A percentile compares a stretch with the other conserved stretches of the same genome.
These are phyloP conservation scores for Globia sparganii DNA, from an alignment of 2,888 invertebrate genomes.

Conservation along the genomic window DNA sequence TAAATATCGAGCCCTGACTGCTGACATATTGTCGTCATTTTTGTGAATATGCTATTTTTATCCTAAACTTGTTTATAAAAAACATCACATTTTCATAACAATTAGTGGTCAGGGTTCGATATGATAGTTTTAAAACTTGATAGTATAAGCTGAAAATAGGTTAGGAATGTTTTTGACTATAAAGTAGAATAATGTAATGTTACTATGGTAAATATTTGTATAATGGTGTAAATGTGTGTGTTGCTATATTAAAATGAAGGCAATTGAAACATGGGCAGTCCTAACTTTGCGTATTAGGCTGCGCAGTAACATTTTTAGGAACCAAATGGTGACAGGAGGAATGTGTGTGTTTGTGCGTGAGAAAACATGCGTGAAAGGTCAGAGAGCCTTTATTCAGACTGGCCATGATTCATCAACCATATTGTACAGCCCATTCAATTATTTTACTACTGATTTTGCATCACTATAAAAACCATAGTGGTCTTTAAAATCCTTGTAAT, in stretches of 20 bases:
- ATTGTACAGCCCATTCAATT: too few relatives aligned
- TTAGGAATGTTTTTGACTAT: conserved; percentile 1
- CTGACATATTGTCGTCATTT: background rate
- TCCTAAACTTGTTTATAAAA: background rate
- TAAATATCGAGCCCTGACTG: background rate
- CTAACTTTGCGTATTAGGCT: too few relatives aligned
- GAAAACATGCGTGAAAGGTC: too few relatives aligned
- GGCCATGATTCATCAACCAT: too few relatives aligned
- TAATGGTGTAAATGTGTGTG: background rate
- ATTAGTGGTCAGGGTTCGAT: too few relatives aligned
- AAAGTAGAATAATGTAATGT: background rate
- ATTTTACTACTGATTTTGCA: too few relatives aligned
- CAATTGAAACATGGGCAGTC: background rate
- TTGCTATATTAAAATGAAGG: background rate
- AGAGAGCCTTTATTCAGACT: too few relatives aligned
- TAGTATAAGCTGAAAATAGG: background rate
- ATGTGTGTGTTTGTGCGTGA: too few relatives aligned
- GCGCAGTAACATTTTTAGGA: too few relatives aligned
- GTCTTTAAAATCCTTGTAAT: too few relatives aligned
- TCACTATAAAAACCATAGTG: too few relatives aligned
- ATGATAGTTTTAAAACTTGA: background rate
- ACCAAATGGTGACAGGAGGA: too few relatives aligned
- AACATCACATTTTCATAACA: background rate
- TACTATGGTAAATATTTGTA: background rate
- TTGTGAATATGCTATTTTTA: background rate